Evolutionary conservation across 2,797 vertebrate genomes (phyloP).

Genomic region (Sebastes dallii): DNA sequence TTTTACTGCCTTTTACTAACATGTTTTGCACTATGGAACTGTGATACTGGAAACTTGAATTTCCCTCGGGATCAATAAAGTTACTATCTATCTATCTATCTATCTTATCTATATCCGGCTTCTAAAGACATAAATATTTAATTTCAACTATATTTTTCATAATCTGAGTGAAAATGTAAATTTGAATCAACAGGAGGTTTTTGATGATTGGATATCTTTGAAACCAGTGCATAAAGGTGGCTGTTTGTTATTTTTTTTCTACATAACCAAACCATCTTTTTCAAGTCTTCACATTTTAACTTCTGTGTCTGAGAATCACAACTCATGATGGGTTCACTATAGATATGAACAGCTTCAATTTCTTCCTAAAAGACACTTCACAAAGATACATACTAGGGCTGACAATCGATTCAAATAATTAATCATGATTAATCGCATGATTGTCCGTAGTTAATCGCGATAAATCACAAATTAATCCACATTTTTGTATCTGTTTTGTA

Average conservation of each 20-base stretch:
- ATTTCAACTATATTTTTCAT: fast-evolving
- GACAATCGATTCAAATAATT: fast-evolving
- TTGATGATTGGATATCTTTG: neutral
- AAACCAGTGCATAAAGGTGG: neutral
- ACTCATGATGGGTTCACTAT: neutral
- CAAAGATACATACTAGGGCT: neutral
- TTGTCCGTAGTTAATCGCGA: too few relatives aligned
- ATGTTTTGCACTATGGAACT: too few relatives aligned
- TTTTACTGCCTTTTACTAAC: too few relatives aligned
- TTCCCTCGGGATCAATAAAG: too few relatives aligned
- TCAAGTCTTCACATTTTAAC: neutral
- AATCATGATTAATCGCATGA: too few relatives aligned
- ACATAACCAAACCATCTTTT: neutral
- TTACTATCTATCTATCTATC: too few relatives aligned
- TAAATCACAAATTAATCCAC: too few relatives aligned
- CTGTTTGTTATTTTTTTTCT: neutral
- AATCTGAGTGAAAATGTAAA: neutral
- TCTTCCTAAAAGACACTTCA: neutral
- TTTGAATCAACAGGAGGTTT: neutral
- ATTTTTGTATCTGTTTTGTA: too few relatives aligned
- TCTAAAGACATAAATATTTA: neutral
- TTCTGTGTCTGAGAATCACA: neutral
- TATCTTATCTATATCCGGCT: too few relatives aligned
- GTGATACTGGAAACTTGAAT: too few relatives aligned
- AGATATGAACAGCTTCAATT: too few relatives aligned